Base-by-base conservation (phyloP, 1,140 invertebrate species). In the Maniola jurtina region DNA sequence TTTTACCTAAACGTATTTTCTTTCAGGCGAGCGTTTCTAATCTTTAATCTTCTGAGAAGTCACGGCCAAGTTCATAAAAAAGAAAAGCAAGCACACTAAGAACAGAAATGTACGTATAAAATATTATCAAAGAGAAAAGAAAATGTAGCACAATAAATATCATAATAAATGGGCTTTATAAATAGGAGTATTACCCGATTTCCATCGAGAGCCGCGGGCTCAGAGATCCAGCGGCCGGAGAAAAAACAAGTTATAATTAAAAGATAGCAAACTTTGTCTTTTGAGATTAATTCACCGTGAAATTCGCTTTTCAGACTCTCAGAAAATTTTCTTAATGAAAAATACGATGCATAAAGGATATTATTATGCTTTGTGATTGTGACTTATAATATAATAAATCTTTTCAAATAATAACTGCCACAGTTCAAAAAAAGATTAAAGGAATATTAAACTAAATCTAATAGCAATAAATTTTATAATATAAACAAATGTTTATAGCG, bases 221-320 rank as follows among this genome's bases (percentile, higher is more conserved):
- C 47, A n/a, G 48, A 38, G 25, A 52, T 52, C 47, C 36, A 40
- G 48, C 35, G 48, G 54, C 47, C 36, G 14, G 54, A 62, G 54
- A 55, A 62, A 61, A 62, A 62, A 62, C 48, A 62, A 62, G 36
- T 62, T 62, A 62, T 62, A 62, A 62, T 62, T 62, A 62, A 62
- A 62, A 62, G 60, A 62, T 62, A 62, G 35, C 47, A 61, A 62
- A 16, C 36, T 52, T n/a, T 50, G 45, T 50, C 48, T 54, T 52
- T 62, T 36, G 47, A 62, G 60, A 62, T 62, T 54, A 52, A 62
- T 62, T 62, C 47, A 40, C 25, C 60, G 60, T 54, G 60, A 62
- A 62, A 62, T 62, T n/a, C n/a, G 50, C 15, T 62, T 54, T 25
- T 54, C n/a, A 52, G 48, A 52, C 35, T 38, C 38, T 40, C 6